Evolutionary conservation across 2,888 invertebrate genomes (phyloP).

Genomic region (Dione vanillae): DNA sequence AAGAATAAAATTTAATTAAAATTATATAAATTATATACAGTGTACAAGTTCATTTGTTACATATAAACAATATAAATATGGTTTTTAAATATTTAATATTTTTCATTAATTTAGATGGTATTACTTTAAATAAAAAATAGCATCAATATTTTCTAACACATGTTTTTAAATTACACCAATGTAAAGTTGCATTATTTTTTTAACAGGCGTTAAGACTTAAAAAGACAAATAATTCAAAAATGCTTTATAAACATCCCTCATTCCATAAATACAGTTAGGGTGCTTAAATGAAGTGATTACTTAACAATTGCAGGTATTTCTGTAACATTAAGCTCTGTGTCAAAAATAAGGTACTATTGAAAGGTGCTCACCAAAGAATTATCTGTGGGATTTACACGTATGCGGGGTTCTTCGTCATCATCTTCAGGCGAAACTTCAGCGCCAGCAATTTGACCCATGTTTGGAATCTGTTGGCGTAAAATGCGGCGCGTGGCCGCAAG

Average conservation of each 20-base stretch:
- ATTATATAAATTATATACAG: too few species aligned
- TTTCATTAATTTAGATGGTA: neutral
- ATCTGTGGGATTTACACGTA: slow-evolving; percentile 79
- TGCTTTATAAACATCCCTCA: neutral
- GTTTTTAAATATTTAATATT: too few species aligned
- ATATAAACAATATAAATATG: too few species aligned
- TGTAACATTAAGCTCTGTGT: neutral
- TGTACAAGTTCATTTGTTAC: too few species aligned
- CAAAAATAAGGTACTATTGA: neutral
- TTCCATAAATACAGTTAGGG: neutral
- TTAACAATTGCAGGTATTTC: slow-evolving; percentile 6
- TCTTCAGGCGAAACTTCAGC: slow-evolving; percentile 81
- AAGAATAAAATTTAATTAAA: too few species aligned
- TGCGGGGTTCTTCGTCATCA: slow-evolving; percentile 82
- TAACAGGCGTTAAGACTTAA: neutral
- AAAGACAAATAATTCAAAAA: too few species aligned
- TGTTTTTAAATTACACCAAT: neutral
- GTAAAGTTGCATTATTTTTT: neutral
- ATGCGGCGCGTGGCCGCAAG: slow-evolving; percentile 78
- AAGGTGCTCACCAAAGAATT: slow-evolving; percentile 77
- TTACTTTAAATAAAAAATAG: neutral
- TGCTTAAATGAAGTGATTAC: slow-evolving; percentile 4
- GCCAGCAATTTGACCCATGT: slow-evolving; percentile 83
- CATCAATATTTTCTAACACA: neutral
- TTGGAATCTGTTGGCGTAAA: slow-evolving; percentile 50